Percentiles rank a stretch among this genome's conserved stretches.
Conservation (phyloP, 2,888 invertebrate genomes). For the Gymnocheta viridis region DNA sequence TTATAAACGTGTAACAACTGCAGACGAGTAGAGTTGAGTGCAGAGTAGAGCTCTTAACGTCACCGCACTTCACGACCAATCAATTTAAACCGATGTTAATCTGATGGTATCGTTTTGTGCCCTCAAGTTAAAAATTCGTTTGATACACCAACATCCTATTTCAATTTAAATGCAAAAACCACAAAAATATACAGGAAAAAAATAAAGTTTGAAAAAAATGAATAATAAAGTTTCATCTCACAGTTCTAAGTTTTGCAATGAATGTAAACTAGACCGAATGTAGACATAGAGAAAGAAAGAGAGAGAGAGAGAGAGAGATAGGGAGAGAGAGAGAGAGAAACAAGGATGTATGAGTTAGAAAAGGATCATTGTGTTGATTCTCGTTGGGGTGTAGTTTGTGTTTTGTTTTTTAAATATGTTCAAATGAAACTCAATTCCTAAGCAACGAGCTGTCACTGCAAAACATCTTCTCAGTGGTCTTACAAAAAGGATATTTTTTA, state of each 20-base stretch:
- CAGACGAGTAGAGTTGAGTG: not conserved
- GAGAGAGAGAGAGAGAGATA: conserved; percentile 1
- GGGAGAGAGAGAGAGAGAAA: not conserved
- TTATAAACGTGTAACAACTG: not conserved
- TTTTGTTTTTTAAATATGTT: too few relatives aligned
- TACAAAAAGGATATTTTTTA: too few relatives aligned
- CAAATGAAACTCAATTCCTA: too few relatives aligned
- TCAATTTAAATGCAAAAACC: conserved; percentile 81
- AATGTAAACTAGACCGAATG: conserved; percentile 52
- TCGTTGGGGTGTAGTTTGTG: not conserved
- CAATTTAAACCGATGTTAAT: conserved; percentile 80
- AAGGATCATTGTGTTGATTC: conserved; percentile 19
- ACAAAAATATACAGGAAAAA: conserved; percentile 52
- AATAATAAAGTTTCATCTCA: conserved; percentile 44
- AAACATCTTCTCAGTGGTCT: too few relatives aligned
- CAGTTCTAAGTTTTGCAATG: conserved; percentile 17
- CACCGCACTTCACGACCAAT: conserved; percentile 78
- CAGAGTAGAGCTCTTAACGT: conserved; percentile 53
- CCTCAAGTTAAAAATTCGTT: conserved; percentile 80
- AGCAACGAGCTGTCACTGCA: too few relatives aligned
- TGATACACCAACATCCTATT: conserved; percentile 80
- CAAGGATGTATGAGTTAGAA: not conserved
- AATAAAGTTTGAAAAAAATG: conserved; percentile 4
- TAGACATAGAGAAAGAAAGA: too few relatives aligned
- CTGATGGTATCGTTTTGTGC: conserved; percentile 75